A percentile compares a stretch with the other conserved stretches of the same genome.
Conservation (phyloP, 1,140 invertebrate genomes). For the Agraylea sexmaculata region DNA sequence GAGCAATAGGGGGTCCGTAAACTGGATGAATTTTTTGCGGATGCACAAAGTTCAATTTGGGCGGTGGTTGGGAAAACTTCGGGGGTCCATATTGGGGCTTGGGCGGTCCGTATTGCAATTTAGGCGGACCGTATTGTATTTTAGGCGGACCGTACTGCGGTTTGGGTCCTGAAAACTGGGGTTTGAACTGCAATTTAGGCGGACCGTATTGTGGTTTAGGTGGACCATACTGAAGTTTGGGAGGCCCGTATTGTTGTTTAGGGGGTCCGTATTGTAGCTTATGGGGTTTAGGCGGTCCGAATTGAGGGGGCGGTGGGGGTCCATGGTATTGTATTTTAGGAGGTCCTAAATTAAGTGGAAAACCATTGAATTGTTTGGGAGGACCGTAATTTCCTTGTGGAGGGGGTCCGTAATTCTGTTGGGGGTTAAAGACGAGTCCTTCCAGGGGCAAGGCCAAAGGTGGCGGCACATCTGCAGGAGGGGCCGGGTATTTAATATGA, state of each 20-base stretch:
- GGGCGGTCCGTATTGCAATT: conserved; percentile 21
- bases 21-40: conserved; percentile 28
- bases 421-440: conserved; percentile 8
- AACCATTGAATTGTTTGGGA: conserved; percentile 21
- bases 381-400: conserved; percentile 22
- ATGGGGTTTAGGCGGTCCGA: background rate
- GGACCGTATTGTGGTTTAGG: conserved; percentile 23
- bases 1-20: conserved; percentile 40
- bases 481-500: conserved; percentile 35
- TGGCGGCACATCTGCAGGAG: conserved; percentile 35
- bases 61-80: conserved; percentile 32
- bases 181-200: background rate
- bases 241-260: conserved; percentile 31
- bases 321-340: conserved; percentile 19
- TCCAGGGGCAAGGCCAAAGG: conserved; percentile 12
- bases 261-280: conserved; percentile 27
- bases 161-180: conserved; percentile 5
- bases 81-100: conserved; percentile 26
- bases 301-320: conserved; percentile 14
- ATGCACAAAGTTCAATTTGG: conserved; percentile 31
- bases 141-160: conserved; percentile 15
- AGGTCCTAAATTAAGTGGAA: conserved; percentile 21
- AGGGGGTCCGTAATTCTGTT: conserved; percentile 27
- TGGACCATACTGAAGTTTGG: conserved; percentile 27
- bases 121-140: conserved; percentile 27